Evolutionary conservation across 2,888 invertebrate species (phyloP), one percentile per base, ranked within the genome.

Genomic region (Digitonthophagus gazella): DNA sequence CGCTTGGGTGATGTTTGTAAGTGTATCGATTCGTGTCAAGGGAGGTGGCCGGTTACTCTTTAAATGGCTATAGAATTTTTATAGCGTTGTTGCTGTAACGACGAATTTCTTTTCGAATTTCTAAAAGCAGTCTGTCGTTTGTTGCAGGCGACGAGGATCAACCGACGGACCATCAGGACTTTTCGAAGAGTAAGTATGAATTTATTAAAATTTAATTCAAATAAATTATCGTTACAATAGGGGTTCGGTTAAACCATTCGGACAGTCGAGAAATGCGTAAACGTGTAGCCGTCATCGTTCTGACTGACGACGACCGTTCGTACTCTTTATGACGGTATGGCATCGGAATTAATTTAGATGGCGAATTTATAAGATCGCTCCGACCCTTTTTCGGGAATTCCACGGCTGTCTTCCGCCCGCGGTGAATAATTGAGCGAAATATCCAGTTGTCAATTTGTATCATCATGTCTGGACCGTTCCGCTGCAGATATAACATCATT

Each of bases 391-490:
- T 44, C 28, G 28, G 28, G 28, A 44, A 44, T 44, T 44, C 28
- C 28, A 44, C 28, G 2, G 2, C 28, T 44, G 28, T 44, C 28
- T 44, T 44, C 6, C 28, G 28, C 28, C 11, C 28, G 8, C 11
- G 28, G 28, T 78, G 78, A 78, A 78, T 78, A 78, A 78, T 78
- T 78, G 77, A 78, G 74, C 72, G 74, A 77, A 77, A 75, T 77
- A 77, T 78, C 76, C 76, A 76, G 75, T 76, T 78, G 78, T 78
- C 78, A 78, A 78, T 78, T 78, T 78, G 78, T 78, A 75, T 74
- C 73, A 76, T 77, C 77, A 75, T 77, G 78, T 77, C 76, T 74
- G 74, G 69, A 72, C 69, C 71, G 74, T 74, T 75, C 69, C 57
- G 54, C 20, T 65, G 70, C 70, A 68, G 78, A 79, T 78, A 78